Base-by-base conservation (phyloP, 2,113 vertebrate genomes). In the Bagarius yarrelli region DNA sequence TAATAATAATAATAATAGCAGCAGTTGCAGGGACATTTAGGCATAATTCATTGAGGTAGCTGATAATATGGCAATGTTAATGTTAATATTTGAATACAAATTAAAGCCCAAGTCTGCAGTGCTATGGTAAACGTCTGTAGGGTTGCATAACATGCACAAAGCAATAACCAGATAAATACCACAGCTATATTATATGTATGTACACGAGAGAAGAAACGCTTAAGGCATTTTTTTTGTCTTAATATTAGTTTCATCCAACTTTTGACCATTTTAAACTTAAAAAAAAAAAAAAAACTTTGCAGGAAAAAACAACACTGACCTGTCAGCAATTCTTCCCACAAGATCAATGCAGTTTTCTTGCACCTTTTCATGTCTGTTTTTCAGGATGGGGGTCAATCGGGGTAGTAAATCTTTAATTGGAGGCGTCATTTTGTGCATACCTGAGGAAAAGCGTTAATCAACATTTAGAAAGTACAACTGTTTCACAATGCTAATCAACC, bases 391-490 rank as follows among this genome's bases (percentile, higher is more conserved):
- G 0, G 98, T 99, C 78, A 99, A 91, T 25, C 98, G 94, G 78
- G 98, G 98, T 78, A 99, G 93, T 81, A 99, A 90, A 86, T 99
- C 98, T 92, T 99, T 99, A 89, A 99, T 99, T 4, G 98, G 98
- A 30, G 98, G 98, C 0, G 98, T 99, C 98, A 99, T 99, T 93
- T 99, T 99, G 92, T 99, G 98, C 98, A 99, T 99, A 84, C 98
- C 98, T 99, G 84, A 80, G 40, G 1, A 40, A 47, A 60, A 87
- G 86, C 5, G 25, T 27, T 67, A 36, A 59, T 27, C 56, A 30
- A 63, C 23, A 34, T 23, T 15, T 55, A 16, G 1, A 13, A 40
- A 3, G 14, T n/a, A 50, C 4, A 12, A n/a, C 15, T 21, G 44
- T 72, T 30, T 25, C 15, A 11, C 23, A 55, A 30, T 2, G 27